These are phyloP conservation scores for Phortica variegata DNA, from an alignment of 1,140 invertebrate genomes.

Conservation along the genomic window DNA sequence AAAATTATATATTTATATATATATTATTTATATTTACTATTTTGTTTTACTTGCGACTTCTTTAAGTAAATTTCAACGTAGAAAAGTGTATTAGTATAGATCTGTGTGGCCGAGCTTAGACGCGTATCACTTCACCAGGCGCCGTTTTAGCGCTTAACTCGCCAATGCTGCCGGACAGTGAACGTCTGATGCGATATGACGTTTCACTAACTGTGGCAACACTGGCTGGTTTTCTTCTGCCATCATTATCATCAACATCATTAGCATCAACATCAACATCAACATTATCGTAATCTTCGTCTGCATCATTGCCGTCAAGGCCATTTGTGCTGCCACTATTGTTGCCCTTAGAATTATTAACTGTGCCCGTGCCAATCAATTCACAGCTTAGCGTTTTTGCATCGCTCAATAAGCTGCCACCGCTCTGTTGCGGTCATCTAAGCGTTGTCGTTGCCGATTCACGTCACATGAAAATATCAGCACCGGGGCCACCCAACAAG, in stretches of 20 bases:
- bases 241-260: background rate
- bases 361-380: too few species aligned
- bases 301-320: background rate
- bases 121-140: slow-evolving; percentile 50
- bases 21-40: too few species aligned
- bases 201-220: too few species aligned
- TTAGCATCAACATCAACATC: background rate
- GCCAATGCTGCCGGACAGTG: slow-evolving; percentile 38
- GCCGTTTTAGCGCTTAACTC: slow-evolving; percentile 40
- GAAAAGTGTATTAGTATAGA: too few species aligned
- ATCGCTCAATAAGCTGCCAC: background rate
- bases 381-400: too few species aligned
- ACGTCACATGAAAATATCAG: slow-evolving; percentile 68
- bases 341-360: background rate
- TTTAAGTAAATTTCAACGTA: too few species aligned
- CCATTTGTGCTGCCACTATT: background rate
- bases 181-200: background rate
- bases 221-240: too few species aligned
- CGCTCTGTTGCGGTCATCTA: slow-evolving; percentile 9
- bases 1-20: too few species aligned
- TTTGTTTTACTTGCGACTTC: too few species aligned
- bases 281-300: background rate
- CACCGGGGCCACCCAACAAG: slow-evolving; percentile 45
- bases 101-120: slow-evolving; percentile 22
- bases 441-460: slow-evolving; percentile 20